Base-by-base conservation (phyloP, 2,113 vertebrate genomes). In the Psephotus haematonotus region DNA sequence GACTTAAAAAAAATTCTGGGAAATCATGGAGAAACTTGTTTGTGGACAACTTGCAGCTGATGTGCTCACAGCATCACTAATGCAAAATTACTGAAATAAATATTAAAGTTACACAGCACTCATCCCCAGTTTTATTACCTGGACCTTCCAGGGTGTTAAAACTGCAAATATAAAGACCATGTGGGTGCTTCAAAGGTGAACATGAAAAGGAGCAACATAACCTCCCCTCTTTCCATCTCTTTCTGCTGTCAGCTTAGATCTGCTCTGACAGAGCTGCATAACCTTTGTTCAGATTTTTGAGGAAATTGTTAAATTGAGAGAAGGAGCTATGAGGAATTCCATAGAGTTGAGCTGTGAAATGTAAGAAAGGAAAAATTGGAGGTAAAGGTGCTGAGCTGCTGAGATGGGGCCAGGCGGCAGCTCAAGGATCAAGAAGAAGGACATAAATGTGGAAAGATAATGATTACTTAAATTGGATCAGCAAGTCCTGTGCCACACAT, bases 241-340 rank as follows among this genome's bases (percentile, higher is more conserved):
- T 86, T 68, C 70, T 39, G 35, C 50, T 57, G 29, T 37, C 16
- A 50, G n/a, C 29, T n/a, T 44, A 49, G 57, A 31, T 76, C 63
- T 92, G 57, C n/a, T 24, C 7, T 18, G 68, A 14, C 35, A 79
- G 16, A 46, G 29, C 6, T 27, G 39, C 18, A 83, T 43, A 70
- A 43, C 8, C 33, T 50, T 57, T 63, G 59, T 29, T 86, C 72
- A 77, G 37, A 19, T 47, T 75, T 86, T 74, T 90, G 27, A 80
- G 37, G 57, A 80, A 83, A 71, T 37, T 0, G 0, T 39, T 52
- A 43, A 41, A 0, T 3, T 71, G 33, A 92, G 25, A 65, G n/a
- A 49, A 86, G 7, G 27, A 71, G 23, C n/a, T 68, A 76, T 71
- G 31, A 92, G 33, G 17, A 53, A 75, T 18, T 75, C 55, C 28